Evolutionary conservation across 2,113 vertebrate genomes (phyloP).

Genomic region (Gobius niger): DNA sequence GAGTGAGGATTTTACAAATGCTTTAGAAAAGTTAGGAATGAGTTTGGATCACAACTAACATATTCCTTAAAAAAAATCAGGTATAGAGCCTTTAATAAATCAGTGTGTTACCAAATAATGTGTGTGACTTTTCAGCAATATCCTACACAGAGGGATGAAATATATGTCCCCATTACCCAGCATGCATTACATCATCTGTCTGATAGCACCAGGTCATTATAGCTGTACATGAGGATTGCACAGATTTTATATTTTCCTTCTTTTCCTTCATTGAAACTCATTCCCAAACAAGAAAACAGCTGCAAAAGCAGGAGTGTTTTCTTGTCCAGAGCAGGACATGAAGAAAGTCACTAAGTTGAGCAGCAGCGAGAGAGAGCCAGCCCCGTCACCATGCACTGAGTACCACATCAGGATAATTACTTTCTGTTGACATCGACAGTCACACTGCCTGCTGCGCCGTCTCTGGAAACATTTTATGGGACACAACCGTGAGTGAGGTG

Average conservation of each 20-base stretch:
- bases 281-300: slow-evolving; percentile 8
- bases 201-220: slow-evolving; percentile 30
- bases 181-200: slow-evolving; percentile 65
- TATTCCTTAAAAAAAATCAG: no score
- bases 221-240: slow-evolving; percentile 15
- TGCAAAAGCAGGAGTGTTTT: neutral
- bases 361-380: slow-evolving; percentile 69
- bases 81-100: no score
- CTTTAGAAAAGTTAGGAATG: no score
- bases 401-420: slow-evolving; percentile 85
- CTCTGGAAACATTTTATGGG: slow-evolving; percentile 82
- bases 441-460: slow-evolving; percentile 80
- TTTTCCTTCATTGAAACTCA: slow-evolving; percentile 44
- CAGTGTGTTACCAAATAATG: neutral
- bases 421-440: slow-evolving; percentile 86
- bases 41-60: no score
- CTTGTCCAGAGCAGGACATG: neutral
- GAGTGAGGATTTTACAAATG: no score
- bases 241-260: slow-evolving; percentile 13
- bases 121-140: neutral
- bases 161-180: slow-evolving; percentile 49
- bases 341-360: slow-evolving; percentile 28
- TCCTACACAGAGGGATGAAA: neutral
- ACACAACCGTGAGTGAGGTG: slow-evolving; percentile 61
- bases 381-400: slow-evolving; percentile 86